A percentile compares a stretch with the other conserved stretches of the same genome.
Conservation (phyloP, 2,797 vertebrate genomes). For the Peromyscus melanophrys region DNA sequence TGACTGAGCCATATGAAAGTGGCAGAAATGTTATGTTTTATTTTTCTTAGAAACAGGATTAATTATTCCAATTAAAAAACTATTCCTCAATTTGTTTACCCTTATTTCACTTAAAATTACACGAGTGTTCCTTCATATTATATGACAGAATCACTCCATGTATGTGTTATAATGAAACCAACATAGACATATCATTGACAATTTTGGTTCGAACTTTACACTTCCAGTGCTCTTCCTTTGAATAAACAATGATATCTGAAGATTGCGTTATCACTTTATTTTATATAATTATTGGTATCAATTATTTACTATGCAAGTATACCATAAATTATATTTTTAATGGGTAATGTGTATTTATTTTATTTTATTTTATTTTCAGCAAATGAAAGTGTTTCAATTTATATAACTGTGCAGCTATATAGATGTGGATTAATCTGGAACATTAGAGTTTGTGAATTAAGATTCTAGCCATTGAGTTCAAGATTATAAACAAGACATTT, state of each 20-base stretch:
- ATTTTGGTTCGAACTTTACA: background rate
- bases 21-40: background rate
- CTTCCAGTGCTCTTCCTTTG: background rate
- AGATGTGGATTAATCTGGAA: background rate
- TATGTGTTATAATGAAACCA: background rate
- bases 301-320: background rate
- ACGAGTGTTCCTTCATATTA: background rate
- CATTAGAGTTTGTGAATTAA: background rate
- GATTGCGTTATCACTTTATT: background rate
- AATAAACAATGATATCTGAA: background rate
- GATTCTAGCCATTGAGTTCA: background rate
- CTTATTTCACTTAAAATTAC: constrained; percentile 32
- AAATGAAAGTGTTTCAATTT: background rate
- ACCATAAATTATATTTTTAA: background rate
- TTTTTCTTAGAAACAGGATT: background rate
- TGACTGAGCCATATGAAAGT: background rate
- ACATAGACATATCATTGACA: background rate
- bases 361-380: background rate
- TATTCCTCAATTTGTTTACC: background rate
- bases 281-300: background rate
- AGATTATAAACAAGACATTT: background rate
- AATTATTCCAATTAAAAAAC: background rate
- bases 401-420: background rate
- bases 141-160: background rate
- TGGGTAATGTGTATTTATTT: background rate